phyloP scores from a whole-genome alignment of 2,888 invertebrate species.

The Caenorhabditis zanzibari region DNA sequence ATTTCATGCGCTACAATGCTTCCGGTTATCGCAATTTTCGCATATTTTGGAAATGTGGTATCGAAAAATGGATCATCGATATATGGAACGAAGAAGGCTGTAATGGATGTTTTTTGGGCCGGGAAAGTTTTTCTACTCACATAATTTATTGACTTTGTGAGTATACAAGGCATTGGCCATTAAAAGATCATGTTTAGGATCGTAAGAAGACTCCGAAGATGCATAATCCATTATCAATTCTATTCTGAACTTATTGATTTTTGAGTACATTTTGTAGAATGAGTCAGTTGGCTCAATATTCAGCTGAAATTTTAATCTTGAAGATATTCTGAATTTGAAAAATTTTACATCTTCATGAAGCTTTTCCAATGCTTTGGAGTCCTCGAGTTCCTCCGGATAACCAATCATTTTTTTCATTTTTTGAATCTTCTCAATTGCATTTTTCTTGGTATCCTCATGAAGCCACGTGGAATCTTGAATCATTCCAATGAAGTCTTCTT shows the following conservation, averaged over 20 bases:
- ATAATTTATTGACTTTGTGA: no score
- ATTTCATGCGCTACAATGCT: conserved; percentile 6
- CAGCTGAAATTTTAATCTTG: not conserved
- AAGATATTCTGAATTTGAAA: not conserved
- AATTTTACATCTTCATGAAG: not conserved
- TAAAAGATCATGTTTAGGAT: not conserved
- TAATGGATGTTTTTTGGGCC: no score
- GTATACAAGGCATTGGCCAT: not conserved
- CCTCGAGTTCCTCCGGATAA: not conserved
- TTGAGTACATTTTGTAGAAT: not conserved
- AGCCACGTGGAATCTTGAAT: conserved; percentile 3
- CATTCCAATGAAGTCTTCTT: not conserved
- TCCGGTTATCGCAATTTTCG: not conserved
- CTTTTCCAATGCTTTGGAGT: not conserved
- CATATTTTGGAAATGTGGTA: conserved; percentile 9
- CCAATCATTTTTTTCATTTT: not conserved
- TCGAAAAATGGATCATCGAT: conserved; percentile 23
- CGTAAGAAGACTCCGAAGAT: not conserved
- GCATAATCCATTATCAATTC: conserved; percentile 5
- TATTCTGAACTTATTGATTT: not conserved
- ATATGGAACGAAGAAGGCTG: conserved; percentile 87
- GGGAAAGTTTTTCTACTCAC: no score
- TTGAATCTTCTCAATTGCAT: not conserved
- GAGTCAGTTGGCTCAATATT: not conserved
- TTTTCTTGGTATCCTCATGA: not conserved